Percentiles rank a stretch among this genome's conserved stretches.
These are phyloP conservation scores for Hedya salicella DNA, from an alignment of 2,888 invertebrate genomes.

Conservation along the genomic window DNA sequence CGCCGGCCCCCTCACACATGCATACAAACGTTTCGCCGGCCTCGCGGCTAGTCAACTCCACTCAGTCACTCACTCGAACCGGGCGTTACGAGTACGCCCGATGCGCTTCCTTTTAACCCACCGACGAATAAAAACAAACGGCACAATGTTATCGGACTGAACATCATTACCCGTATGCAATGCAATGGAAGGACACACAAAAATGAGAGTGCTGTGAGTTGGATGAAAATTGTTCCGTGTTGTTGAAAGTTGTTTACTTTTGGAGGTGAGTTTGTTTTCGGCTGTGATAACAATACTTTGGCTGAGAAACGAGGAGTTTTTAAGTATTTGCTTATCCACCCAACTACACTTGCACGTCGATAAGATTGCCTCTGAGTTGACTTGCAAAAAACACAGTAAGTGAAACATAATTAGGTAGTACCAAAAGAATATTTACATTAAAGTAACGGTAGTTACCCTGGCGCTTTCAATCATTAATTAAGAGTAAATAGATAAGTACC, in stretches of 20 bases:
- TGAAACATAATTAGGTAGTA: no score
- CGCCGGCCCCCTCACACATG: slow-evolving; percentile 14
- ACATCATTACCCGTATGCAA: slow-evolving; percentile 53
- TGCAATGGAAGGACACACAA: slow-evolving; percentile 48
- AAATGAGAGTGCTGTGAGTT: slow-evolving; percentile 39
- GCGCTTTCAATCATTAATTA: no score
- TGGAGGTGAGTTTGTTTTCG: slow-evolving; percentile 60
- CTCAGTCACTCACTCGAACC: slow-evolving; percentile 20
- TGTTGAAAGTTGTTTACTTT: slow-evolving; percentile 47
- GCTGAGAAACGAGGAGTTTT: neutral
- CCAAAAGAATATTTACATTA: no score
- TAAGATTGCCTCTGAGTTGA: no score
- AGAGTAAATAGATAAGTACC: no score
- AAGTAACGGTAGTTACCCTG: no score
- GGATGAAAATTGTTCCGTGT: slow-evolving; percentile 22
- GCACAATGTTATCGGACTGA: slow-evolving; percentile 55
- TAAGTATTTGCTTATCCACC: no score
- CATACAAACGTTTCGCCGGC: slow-evolving; percentile 4
- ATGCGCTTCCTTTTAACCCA: slow-evolving; percentile 48
- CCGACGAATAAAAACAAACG: slow-evolving; percentile 53
- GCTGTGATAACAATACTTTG: slow-evolving; percentile 45
- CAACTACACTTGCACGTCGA: no score
- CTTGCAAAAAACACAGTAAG: no score
- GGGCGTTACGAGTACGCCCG: slow-evolving; percentile 39
- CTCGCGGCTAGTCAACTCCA: slow-evolving; percentile 9